Evolutionary conservation across 2,797 vertebrate genomes (phyloP).

Genomic region (Amazonetta brasiliensis): DNA sequence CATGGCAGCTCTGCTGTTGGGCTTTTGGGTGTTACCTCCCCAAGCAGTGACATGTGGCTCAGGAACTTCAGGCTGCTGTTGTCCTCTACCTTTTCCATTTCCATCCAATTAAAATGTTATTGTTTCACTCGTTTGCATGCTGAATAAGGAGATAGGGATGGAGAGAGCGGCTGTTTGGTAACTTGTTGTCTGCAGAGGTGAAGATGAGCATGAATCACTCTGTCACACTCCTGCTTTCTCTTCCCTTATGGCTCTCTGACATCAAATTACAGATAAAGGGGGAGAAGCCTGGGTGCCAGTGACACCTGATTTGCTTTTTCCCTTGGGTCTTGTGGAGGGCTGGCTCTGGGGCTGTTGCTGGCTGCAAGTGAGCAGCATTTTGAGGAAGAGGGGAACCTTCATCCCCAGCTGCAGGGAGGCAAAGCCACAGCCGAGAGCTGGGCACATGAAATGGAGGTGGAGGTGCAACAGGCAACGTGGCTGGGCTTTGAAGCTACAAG

Average conservation of each 20-base stretch:
- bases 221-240: background rate
- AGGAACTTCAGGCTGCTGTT: background rate
- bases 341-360: background rate
- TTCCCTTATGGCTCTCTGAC: background rate
- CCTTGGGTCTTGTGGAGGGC: background rate
- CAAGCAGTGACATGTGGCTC: background rate
- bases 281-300: background rate
- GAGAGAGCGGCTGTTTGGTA: background rate
- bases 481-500: background rate
- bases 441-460: accelerated
- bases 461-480: background rate
- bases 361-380: background rate
- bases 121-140: conserved; percentile 44
- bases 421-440: accelerated
- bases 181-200: background rate
- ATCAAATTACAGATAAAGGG: background rate
- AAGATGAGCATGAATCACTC: conserved; percentile 31
- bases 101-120: conserved; percentile 56
- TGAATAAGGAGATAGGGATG: background rate
- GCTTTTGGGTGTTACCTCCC: background rate
- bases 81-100: conserved; percentile 15
- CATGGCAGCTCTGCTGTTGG: background rate
- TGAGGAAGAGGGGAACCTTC: background rate
- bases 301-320: background rate
- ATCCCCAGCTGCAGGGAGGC: background rate